Evolutionary conservation across 2,888 invertebrate genomes (phyloP), one percentile per base, ranked within the genome.

Genomic region (Sclerodermus sp.): DNA sequence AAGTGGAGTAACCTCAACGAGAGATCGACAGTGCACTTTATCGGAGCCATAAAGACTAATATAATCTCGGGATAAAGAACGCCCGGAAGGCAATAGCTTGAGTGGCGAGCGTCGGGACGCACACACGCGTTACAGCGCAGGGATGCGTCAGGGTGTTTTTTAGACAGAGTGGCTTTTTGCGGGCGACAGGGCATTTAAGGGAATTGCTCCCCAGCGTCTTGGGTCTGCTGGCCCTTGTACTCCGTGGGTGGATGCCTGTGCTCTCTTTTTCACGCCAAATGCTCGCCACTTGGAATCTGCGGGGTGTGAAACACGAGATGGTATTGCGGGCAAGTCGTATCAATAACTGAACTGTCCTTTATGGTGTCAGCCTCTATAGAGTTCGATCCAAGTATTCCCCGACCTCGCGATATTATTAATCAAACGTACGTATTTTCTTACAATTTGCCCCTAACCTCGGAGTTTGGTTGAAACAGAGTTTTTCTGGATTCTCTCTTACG

Each of bases 171-270:
- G 74, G 62, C 72, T 74, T 76, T 76, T 76, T 74, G 73, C 64
- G 70, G 68, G 60, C 71, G 73, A 72, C 73, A 73, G 73, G 73
- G 70, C 75, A 73, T 76, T 74, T 74, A 75, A 74, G 75, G 71
- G 73, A 75, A 76, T 76, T 76, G 75, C 74, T 74, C 73, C 71
- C 72, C 54, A 68, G 67, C 66, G 71, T 67, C 66, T 64, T 62
- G 43, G 53, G 53, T 50, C 44, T 38, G 45, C 41, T 53, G 49
- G 48, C 53, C 47, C 49, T 49, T 29, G 30, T 45, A 29, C 41
- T 34, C 23, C 31, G 39, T 42, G 50, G 47, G 49, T 36, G 46
- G 23, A 44, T 14, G 23, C 44, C 43, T 44, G 49, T 42, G 32
- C 41, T 45, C 42, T 30, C 45, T 45, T 40, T 45, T 47, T 32